phyloP scores from a whole-genome alignment of 2,888 invertebrate genomes.

The Nymphalis c-album region DNA sequence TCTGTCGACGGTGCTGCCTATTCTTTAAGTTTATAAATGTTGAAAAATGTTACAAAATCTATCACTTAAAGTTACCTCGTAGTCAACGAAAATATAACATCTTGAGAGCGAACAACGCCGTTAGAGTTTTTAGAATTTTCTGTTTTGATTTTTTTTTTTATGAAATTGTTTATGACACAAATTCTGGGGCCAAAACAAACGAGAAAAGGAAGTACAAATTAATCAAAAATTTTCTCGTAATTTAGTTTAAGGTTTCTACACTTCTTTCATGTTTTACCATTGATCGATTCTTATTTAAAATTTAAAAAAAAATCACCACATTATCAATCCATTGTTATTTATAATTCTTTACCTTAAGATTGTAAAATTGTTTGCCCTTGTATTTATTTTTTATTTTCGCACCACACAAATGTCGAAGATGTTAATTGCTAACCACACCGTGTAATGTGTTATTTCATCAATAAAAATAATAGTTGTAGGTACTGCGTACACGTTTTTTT shows the following conservation, averaged over 20 bases:
- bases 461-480: constrained; percentile 6
- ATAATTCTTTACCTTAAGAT: constrained; percentile 24
- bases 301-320: constrained; percentile 18
- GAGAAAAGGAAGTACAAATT: constrained; percentile 76
- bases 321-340: constrained; percentile 25
- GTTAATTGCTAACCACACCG: neutral
- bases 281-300: constrained; percentile 21
- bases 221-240: constrained; percentile 65
- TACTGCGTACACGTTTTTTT: constrained; percentile 8
- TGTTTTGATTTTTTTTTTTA: constrained; percentile 31
- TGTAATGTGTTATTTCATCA: constrained; percentile 4
- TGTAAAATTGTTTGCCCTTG: constrained; percentile 12
- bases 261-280: constrained; percentile 28
- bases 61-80: constrained; percentile 37
- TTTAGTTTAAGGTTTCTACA: constrained; percentile 61
- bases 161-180: constrained; percentile 58
- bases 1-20: constrained; percentile 27
- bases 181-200: constrained; percentile 75
- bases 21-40: constrained; percentile 37
- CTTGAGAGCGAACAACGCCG: constrained; percentile 14
- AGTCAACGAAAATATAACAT: constrained; percentile 22
- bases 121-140: constrained; percentile 20
- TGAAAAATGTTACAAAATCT: constrained; percentile 31
- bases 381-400: constrained; percentile 19
- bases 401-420: constrained; percentile 6